Base-by-base conservation (phyloP, 2,113 vertebrate genomes). In the Narcine bancroftii region DNA sequence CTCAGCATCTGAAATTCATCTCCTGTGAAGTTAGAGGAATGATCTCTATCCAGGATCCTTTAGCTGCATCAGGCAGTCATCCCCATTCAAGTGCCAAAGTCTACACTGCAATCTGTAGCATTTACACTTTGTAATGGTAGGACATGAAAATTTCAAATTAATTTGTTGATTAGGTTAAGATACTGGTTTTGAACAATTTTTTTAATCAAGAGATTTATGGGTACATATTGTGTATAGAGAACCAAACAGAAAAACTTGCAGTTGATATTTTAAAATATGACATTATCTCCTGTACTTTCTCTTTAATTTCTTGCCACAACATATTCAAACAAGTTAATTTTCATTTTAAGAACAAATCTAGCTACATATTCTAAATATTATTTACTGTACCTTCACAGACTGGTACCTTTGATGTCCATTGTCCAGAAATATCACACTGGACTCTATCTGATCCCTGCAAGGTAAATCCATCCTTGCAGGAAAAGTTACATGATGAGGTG, bases 401-500 rank as follows among this genome's bases (percentile, higher is more conserved):
- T 63, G 96, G 95, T 2, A 92, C 1, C 0, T 36, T 39, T 1
- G 94, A 93, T 0, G 94, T 96, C 97, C 96, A 98, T 0, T 60
- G 75, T 33, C 96, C 96, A 0, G 6, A 94, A 7, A 94, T 94
- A 10, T 93, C 93, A 93, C 97, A 97, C 0, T 24, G 10, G 0
- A 92, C 93, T 6, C 2, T 89, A 0, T 93, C 83, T 0, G 92
- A 10, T 21, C 97, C 96, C 47, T 60, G 92, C 56, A 95, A 94
- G 19, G 81, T 72, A 1, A 95, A 97, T 29, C 96, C 97, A 0
- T 17, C 94, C 0, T 94, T 92, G 89, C 97, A 98, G 92, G 93
- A 93, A 94, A 97, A 96, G 93, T 92, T 93, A 65, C 97, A 97
- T 0, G 53, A 94, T 19, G 97, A 97, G 92, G 94, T 94, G 47